Conservation (phyloP, 2,113 vertebrate genomes). For the Callaeas wilsoni region DNA sequence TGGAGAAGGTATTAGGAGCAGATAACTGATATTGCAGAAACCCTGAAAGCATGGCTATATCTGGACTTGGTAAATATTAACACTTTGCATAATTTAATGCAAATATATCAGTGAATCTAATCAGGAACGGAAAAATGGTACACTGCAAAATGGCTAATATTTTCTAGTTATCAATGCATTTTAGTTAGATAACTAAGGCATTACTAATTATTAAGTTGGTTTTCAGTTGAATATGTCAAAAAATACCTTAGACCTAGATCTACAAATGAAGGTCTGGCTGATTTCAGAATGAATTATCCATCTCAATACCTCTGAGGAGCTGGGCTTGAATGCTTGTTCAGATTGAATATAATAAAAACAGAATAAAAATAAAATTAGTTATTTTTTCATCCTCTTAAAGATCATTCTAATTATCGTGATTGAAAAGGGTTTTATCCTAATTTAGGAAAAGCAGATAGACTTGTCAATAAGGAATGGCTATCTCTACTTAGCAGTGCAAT, state of each 20-base stretch:
- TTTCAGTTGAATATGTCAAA: neutral
- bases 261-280: neutral
- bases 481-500: neutral
- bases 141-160: neutral
- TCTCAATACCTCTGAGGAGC: neutral
- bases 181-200: neutral
- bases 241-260: neutral
- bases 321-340: neutral
- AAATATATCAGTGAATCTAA: neutral
- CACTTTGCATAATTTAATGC: neutral
- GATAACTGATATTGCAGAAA: neutral
- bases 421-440: neutral
- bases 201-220: neutral
- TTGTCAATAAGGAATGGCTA: neutral
- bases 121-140: neutral
- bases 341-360: neutral
- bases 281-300: neutral
- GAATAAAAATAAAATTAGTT: neutral
- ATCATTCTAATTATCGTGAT: neutral
- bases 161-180: neutral
- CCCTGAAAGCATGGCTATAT: neutral
- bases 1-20: neutral
- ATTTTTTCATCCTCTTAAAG: neutral
- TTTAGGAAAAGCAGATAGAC: neutral
- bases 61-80: neutral